Evolutionary conservation across 2,797 vertebrate species (phyloP).

Genomic region (Malurus splendens): DNA sequence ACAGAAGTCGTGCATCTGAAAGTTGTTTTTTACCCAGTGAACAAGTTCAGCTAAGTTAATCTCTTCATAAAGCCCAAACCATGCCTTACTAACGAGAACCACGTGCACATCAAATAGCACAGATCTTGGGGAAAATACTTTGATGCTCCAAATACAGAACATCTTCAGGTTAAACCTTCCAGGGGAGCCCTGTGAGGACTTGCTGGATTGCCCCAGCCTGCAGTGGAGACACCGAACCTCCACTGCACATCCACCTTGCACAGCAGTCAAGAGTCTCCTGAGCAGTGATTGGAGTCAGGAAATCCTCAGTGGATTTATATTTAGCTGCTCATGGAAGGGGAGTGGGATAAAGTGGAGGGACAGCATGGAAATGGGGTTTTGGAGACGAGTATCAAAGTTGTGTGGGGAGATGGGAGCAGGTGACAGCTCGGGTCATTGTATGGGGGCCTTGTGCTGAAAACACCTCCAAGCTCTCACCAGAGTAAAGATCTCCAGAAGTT

Average conservation of each 20-base stretch:
- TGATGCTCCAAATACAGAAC: not conserved
- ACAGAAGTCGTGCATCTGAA: conserved; percentile 43
- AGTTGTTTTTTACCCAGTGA: conserved; percentile 44
- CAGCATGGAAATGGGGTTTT: not conserved
- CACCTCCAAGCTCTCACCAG: not conserved
- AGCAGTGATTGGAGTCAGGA: accelerated
- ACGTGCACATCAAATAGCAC: conserved; percentile 19
- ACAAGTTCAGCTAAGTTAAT: conserved; percentile 42
- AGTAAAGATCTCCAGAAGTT: not conserved
- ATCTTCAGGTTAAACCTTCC: not conserved
- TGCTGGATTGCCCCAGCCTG: not conserved
- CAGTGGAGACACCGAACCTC: not conserved
- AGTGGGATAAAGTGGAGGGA: not conserved
- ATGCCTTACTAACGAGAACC: conserved; percentile 27
- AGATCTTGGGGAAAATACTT: not conserved
- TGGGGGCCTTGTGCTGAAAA: accelerated
- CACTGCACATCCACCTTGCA: accelerated
- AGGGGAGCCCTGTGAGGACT: not conserved
- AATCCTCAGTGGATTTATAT: accelerated
- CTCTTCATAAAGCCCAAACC: conserved; percentile 1
- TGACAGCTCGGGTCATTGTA: accelerated
- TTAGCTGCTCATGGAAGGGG: not conserved
- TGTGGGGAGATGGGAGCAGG: not conserved
- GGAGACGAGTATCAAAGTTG: not conserved
- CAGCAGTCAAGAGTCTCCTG: not conserved